These are phyloP conservation scores for Drosophila putrida DNA, from an alignment of 2,888 invertebrate genomes.

Conservation along the genomic window DNA sequence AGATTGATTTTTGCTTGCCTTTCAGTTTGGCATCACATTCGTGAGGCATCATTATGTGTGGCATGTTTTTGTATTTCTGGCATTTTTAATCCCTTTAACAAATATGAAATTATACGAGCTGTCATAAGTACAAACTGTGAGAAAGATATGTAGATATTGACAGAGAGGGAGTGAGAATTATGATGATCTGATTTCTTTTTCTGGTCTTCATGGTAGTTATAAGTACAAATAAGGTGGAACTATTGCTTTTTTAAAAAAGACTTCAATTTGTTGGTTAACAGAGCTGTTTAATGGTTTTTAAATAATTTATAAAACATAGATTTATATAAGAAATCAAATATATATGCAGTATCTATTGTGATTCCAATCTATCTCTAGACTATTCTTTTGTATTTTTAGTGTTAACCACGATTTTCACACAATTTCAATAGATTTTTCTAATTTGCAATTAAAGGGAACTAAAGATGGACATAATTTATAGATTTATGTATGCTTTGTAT, in stretches of 20 bases:
- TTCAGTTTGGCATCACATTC: slow-evolving; percentile 48
- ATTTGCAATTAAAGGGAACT: too few species aligned
- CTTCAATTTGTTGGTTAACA: neutral
- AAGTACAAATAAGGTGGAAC: slow-evolving; percentile 32
- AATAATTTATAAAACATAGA: too few species aligned
- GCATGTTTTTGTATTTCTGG: slow-evolving; percentile 41
- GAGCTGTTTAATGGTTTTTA: neutral
- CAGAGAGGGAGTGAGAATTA: neutral
- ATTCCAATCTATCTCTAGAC: too few species aligned
- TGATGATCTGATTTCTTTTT: slow-evolving; percentile 21
- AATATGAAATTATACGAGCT: slow-evolving; percentile 72
- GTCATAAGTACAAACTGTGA: slow-evolving; percentile 49
- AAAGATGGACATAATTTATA: too few species aligned
- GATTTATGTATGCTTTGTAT: too few species aligned
- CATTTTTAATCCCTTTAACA: slow-evolving; percentile 59
- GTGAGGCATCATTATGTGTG: slow-evolving; percentile 38
- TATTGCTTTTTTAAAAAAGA: neutral
- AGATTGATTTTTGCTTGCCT: slow-evolving; percentile 75
- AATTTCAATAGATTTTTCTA: neutral
- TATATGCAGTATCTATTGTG: too few species aligned
- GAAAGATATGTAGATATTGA: neutral
- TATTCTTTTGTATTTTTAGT: neutral
- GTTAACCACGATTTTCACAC: neutral
- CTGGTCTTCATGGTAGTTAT: slow-evolving; percentile 23
- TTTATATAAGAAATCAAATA: too few species aligned